Percentiles rank a stretch among this genome's conserved stretches.
Conservation (phyloP, 2,888 invertebrate genomes). For the Philereme vetulata region DNA sequence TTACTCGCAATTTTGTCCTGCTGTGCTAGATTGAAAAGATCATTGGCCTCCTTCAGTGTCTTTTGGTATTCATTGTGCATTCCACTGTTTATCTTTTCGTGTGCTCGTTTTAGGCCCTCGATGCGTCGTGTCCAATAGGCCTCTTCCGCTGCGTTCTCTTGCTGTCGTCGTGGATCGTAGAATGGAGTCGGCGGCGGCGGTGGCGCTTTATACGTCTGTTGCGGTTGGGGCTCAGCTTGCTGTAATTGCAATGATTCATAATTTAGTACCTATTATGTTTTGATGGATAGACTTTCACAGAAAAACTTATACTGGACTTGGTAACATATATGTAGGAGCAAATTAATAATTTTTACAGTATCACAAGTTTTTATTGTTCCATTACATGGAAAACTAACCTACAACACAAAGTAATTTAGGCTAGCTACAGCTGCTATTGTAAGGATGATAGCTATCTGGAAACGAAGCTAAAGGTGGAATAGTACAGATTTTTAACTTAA, state of each 20-base stretch:
- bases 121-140: conserved; percentile 76
- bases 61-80: conserved; percentile 76
- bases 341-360: background rate
- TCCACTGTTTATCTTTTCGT: conserved; percentile 70
- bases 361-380: background rate
- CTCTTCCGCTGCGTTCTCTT: conserved; percentile 69
- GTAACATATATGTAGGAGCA: background rate
- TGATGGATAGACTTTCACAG: background rate
- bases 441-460: conserved; percentile 3
- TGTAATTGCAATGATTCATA: conserved; percentile 43
- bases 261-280: conserved; percentile 2
- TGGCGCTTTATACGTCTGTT: conserved; percentile 45
- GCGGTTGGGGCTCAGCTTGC: conserved; percentile 64
- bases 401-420: conserved; percentile 4
- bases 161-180: conserved; percentile 59
- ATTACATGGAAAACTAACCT: conserved; percentile 18
- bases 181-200: conserved; percentile 52
- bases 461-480: conserved; percentile 2
- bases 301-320: background rate
- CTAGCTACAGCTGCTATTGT: background rate
- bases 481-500: conserved; percentile 12
- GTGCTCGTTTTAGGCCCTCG: conserved; percentile 69
- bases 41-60: conserved; percentile 73
- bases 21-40: conserved; percentile 64
- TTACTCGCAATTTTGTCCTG: conserved; percentile 65